Percentiles rank a stretch among this genome's conserved stretches.
phyloP scores from a whole-genome alignment of 2,113 vertebrate genomes.

The Mystacornis crossleyi region DNA sequence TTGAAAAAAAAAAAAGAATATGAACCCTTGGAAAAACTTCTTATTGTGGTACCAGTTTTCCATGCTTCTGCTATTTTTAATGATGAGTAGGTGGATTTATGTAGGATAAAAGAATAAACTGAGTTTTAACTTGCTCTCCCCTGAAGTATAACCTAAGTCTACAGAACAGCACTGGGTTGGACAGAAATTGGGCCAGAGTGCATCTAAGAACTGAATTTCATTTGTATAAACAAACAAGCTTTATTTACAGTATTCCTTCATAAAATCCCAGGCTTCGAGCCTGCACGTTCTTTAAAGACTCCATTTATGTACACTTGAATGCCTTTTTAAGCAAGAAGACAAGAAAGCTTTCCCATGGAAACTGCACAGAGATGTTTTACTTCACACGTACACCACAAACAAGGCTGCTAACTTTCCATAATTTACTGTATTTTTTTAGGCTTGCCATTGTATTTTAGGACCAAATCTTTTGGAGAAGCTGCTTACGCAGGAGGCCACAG shows the following conservation, averaged over 20 bases:
- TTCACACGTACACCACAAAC: conserved; percentile 73
- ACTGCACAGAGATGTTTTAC: conserved; percentile 69
- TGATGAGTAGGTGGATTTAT: conserved; percentile 63
- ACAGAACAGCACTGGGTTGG: neutral
- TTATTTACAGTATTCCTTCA: conserved; percentile 67
- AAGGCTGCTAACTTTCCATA: conserved; percentile 61
- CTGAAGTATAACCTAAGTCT: neutral
- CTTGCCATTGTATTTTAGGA: conserved; percentile 45
- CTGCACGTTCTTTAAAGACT: conserved; percentile 61
- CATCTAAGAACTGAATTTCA: conserved; percentile 56
- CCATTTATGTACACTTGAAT: conserved; percentile 69
- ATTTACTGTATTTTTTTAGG: conserved; percentile 41
- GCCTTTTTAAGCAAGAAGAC: conserved; percentile 59
- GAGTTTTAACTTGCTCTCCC: neutral
- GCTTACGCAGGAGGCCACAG: conserved; percentile 33
- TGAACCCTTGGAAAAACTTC: neutral
- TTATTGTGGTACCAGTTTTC: conserved; percentile 8
- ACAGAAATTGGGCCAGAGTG: conserved; percentile 40
- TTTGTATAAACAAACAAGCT: conserved; percentile 71
- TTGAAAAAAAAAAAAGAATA: neutral
- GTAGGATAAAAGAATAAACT: conserved; percentile 66
- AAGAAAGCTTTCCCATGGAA: conserved; percentile 78
- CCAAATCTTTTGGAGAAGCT: conserved; percentile 1
- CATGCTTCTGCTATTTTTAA: conserved; percentile 40
- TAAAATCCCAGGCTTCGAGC: conserved; percentile 62